phyloP scores from a whole-genome alignment of 2,113 vertebrate genomes.

The Oenanthe oenanthe region DNA sequence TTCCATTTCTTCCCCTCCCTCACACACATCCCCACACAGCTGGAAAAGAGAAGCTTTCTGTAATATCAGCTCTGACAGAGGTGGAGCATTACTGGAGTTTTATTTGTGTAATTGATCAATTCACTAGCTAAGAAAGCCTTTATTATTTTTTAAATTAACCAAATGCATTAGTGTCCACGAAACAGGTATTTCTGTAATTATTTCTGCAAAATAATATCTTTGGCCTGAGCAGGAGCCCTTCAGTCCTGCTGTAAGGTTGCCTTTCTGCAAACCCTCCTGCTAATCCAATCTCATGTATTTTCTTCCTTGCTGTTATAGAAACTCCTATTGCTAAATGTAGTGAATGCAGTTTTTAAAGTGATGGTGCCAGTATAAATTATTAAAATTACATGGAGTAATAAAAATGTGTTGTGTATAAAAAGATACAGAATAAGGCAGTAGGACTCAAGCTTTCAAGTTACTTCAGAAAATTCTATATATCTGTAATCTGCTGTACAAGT shows the following conservation, averaged over 20 bases:
- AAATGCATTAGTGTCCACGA: not conserved
- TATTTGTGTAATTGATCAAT: not conserved
- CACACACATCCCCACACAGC: not conserved
- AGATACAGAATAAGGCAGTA: not conserved
- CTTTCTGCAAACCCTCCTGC: not conserved
- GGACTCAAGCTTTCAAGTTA: not conserved
- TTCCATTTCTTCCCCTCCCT: not conserved
- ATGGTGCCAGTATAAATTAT: slow-evolving; percentile 30
- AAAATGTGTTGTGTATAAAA: not conserved
- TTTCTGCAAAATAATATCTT: not conserved
- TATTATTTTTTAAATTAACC: not conserved
- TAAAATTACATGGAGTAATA: not conserved
- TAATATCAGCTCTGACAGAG: not conserved
- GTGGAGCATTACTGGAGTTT: not conserved
- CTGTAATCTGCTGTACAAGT: not conserved
- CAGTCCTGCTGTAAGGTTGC: not conserved
- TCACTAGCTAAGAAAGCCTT: not conserved
- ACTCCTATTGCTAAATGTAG: not conserved
- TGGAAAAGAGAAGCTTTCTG: not conserved
- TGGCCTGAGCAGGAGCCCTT: not conserved
- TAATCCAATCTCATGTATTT: not conserved
- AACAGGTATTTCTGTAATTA: not conserved
- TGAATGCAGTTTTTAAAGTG: not conserved
- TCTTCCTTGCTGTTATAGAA: slow-evolving; percentile 1
- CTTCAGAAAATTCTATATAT: not conserved